Base-by-base conservation (phyloP, 2,888 invertebrate genomes). In the Piscicola geometra region DNA sequence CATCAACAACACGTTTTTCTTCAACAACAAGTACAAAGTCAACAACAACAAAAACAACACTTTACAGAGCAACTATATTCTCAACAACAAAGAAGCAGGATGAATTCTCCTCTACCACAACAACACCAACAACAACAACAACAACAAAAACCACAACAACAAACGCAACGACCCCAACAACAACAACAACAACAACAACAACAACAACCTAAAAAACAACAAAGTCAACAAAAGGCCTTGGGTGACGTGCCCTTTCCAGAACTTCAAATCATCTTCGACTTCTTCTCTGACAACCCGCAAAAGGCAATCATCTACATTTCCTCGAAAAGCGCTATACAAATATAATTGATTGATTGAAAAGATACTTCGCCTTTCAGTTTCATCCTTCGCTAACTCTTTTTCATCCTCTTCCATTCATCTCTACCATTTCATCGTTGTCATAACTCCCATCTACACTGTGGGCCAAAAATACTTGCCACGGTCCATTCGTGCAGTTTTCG, bases 201-300 rank as follows among this genome's bases (percentile, higher is more conserved):
- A 35, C 64, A 73, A 73, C 64, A 73, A 33, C n/a, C 50, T 18
- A 36, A 1, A 56, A 36, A 50, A 32, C 72, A 72, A 56, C 71
- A 41, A 56, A 47, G 12, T 47, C 50, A 9, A 47, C 50, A 47
- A 47, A 47, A 47, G 9, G 50, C 50, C 21, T 9, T 47, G 9
- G 50, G 21, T 21, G 21, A 47, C 9, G 21, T 21, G 50, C 50
- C 52, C 25, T 15, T 32, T 32, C 60, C 75, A 21, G 77, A 77
- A 9, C 77, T 77, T 30, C 47, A 71, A 35, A 67, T 77, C 66
- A 52, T 75, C 41, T 77, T 75, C 56, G 77, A 77, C 71, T 77
- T 77, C 67, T 77, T 77, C 75, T 75, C 75, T 21, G 77, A 77
- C 71, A 77, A 77, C 50, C 77, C 77, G 0, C 77, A 77, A 69